phyloP scores from a whole-genome alignment of 2,888 invertebrate species.

The Euspilapteryx auroguttella region DNA sequence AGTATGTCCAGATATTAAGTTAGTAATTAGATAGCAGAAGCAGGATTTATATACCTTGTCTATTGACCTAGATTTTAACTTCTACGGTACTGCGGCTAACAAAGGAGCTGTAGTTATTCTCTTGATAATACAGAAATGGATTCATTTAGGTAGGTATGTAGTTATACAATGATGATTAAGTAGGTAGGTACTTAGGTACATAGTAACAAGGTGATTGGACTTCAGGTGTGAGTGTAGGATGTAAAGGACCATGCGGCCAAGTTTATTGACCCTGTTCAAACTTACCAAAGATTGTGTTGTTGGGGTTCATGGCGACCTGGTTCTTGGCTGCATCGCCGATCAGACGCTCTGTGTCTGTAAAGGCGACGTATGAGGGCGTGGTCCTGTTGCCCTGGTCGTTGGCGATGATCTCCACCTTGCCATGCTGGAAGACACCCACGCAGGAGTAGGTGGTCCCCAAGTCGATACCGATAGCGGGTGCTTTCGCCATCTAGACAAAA shows the following conservation, averaged over 20 bases:
- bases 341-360: slow-evolving; percentile 81
- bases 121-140: too few species aligned
- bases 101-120: too few species aligned
- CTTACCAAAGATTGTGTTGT: slow-evolving; percentile 83
- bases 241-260: too few species aligned
- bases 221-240: too few species aligned
- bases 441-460: slow-evolving; percentile 95
- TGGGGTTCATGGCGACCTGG: slow-evolving; percentile 86
- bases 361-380: slow-evolving; percentile 83
- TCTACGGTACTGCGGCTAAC: too few species aligned
- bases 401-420: slow-evolving; percentile 88
- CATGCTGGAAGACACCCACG: slow-evolving; percentile 91
- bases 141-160: too few species aligned
- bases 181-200: background rate
- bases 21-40: too few species aligned
- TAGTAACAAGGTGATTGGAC: too few species aligned
- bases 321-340: slow-evolving; percentile 85
- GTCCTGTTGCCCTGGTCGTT: slow-evolving; percentile 91
- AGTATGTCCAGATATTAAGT: too few species aligned
- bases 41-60: too few species aligned
- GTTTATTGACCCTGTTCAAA: slow-evolving; percentile 7
- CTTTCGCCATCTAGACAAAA: slow-evolving; percentile 64
- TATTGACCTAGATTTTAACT: too few species aligned
- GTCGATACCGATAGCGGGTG: slow-evolving; percentile 94
- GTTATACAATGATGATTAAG: too few species aligned